Percentiles rank a stretch among this genome's conserved stretches.
Evolutionary conservation across 2,113 vertebrate genomes (phyloP).

Genomic region (Meles meles): DNA sequence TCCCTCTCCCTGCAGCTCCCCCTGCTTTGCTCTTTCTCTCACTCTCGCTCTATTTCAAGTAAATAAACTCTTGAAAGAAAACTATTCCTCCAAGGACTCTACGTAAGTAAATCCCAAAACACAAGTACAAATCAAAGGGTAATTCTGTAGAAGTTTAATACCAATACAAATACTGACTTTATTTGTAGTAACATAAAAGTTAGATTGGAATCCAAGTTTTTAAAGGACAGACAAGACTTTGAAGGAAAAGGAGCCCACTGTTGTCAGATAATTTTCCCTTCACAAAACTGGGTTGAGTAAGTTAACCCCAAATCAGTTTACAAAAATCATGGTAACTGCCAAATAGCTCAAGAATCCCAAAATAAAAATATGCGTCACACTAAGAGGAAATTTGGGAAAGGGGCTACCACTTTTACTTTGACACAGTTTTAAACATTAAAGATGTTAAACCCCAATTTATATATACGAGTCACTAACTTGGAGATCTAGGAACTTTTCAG

Average conservation of each 20-base stretch:
- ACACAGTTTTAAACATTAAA: not conserved
- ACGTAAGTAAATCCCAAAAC: not conserved
- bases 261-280: not conserved
- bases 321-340: not conserved
- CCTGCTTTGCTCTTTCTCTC: not conserved
- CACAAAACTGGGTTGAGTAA: not conserved
- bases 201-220: not conserved
- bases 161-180: not conserved
- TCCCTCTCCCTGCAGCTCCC: not conserved
- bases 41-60: not conserved
- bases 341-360: not conserved
- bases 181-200: not conserved
- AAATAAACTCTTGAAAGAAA: not conserved
- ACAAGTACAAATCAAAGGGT: not conserved
- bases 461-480: not conserved
- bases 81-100: not conserved
- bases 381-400: not conserved
- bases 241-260: not conserved
- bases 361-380: not conserved
- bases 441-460: not conserved
- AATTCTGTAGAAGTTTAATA: not conserved
- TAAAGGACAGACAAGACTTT: not conserved
- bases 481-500: not conserved
- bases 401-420: not conserved
- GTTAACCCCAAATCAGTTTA: not conserved